phyloP scores from a whole-genome alignment of 2,113 vertebrate genomes.

The Aptenodytes forsteri region DNA sequence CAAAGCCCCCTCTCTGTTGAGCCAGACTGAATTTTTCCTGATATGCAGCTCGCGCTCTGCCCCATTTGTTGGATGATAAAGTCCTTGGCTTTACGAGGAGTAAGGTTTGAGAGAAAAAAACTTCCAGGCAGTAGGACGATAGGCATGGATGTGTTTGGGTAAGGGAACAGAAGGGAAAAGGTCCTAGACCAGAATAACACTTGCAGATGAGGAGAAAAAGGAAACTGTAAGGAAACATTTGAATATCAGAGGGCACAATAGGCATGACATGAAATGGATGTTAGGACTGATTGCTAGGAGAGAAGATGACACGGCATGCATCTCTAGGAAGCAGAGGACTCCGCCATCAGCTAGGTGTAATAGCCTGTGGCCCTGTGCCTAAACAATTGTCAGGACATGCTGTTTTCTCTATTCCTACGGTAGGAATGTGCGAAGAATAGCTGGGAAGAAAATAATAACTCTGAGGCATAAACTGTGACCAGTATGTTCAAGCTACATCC shows the following conservation, averaged over 20 bases:
- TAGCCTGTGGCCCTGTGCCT: neutral
- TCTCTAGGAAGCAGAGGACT: neutral
- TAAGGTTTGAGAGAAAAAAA: neutral
- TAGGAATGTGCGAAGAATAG: neutral
- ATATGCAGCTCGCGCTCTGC: neutral
- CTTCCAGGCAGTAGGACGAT: neutral
- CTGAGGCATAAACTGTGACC: neutral
- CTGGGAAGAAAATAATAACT: neutral
- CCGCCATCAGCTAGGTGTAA: neutral
- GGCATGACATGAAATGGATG: neutral
- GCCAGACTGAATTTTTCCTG: neutral
- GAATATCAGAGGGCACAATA: neutral
- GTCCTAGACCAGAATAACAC: neutral
- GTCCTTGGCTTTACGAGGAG: neutral
- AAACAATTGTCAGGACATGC: neutral
- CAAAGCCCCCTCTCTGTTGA: neutral
- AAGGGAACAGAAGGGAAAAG: neutral
- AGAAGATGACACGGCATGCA: fast-evolving
- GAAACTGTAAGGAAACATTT: neutral
- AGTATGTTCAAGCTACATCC: neutral
- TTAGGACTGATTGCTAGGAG: neutral
- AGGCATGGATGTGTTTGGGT: neutral
- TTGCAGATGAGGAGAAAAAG: neutral
- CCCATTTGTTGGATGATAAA: neutral
- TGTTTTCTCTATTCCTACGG: neutral